Conservation (phyloP, 2,797 vertebrate species). For the Dallia pectoralis region DNA sequence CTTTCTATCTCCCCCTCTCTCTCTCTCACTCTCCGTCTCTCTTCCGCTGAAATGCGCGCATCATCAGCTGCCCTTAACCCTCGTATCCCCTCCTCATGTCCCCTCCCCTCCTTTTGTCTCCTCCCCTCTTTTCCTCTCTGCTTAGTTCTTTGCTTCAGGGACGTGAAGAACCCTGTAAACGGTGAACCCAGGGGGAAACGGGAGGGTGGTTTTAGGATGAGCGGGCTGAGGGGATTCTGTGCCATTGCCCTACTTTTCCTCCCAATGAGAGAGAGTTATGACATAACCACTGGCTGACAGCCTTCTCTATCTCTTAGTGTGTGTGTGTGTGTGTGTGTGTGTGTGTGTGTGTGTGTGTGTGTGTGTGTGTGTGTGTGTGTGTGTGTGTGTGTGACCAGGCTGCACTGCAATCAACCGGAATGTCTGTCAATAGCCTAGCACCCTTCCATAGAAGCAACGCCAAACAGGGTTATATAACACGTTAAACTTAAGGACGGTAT, state of each 20-base stretch:
- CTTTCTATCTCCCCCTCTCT: conserved; percentile 25
- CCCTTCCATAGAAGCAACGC: neutral
- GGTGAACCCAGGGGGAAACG: conserved; percentile 16
- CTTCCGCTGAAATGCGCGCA: conserved; percentile 19
- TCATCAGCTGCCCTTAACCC: conserved; percentile 34
- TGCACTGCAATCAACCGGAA: conserved; percentile 7
- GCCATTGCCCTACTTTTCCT: conserved; percentile 68
- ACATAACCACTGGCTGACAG: conserved; percentile 63
- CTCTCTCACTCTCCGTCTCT: neutral
- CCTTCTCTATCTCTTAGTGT: conserved; percentile 42
- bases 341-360: too few species aligned
- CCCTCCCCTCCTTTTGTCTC: conserved; percentile 23
- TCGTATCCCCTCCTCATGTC: conserved; percentile 15
- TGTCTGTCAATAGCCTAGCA: neutral
- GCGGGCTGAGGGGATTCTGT: conserved; percentile 51
- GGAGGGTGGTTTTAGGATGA: neutral
- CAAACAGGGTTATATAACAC: neutral
- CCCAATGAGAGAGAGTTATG: conserved; percentile 58
- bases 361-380: too few species aligned
- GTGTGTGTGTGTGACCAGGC: conserved; percentile 20
- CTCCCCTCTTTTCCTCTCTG: conserved; percentile 22
- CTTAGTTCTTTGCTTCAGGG: conserved; percentile 27
- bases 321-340: conserved; percentile 14
- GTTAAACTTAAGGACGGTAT: neutral
- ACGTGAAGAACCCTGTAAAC: conserved; percentile 29